Evolutionary conservation across 1,140 invertebrate genomes (phyloP).

Genomic region (Caligus rogercresseyi): DNA sequence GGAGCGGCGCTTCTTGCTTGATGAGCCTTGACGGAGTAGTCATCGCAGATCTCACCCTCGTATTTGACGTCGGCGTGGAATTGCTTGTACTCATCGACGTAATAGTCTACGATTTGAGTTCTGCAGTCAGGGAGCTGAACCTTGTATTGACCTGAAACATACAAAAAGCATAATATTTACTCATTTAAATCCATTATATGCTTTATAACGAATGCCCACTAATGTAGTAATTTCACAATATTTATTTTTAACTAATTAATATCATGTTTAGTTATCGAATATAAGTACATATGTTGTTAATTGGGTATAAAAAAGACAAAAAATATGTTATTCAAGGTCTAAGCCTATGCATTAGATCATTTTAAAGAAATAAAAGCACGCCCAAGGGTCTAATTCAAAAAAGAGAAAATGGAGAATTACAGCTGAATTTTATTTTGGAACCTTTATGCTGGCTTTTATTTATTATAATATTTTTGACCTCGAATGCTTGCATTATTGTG

Average conservation of each 20-base stretch:
- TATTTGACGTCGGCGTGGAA: conserved; percentile 21
- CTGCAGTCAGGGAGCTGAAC: conserved; percentile 18
- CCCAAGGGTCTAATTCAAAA: no score
- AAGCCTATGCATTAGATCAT: no score
- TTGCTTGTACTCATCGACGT: conserved; percentile 19
- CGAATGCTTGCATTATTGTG: no score
- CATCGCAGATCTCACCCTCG: conserved; percentile 17
- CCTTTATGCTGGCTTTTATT: no score
- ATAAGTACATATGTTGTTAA: background rate
- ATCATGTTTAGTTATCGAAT: background rate
- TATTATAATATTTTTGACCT: no score
- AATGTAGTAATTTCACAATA: background rate
- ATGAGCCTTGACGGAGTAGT: conserved; percentile 3
- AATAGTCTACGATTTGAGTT: conserved; percentile 20
- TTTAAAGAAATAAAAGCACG: no score
- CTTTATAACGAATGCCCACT: background rate
- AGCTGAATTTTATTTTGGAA: no score
- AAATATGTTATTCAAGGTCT: no score
- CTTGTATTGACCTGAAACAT: conserved; percentile 14
- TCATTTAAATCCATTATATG: background rate
- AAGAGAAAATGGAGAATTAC: no score
- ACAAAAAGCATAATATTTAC: conserved; percentile 4
- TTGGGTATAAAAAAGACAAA: no score
- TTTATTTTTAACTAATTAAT: background rate
- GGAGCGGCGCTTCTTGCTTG: background rate